A percentile compares a stretch with the other conserved stretches of the same genome.
Conservation (phyloP, 2,888 invertebrate species). For the Chymomyza caudatula region DNA sequence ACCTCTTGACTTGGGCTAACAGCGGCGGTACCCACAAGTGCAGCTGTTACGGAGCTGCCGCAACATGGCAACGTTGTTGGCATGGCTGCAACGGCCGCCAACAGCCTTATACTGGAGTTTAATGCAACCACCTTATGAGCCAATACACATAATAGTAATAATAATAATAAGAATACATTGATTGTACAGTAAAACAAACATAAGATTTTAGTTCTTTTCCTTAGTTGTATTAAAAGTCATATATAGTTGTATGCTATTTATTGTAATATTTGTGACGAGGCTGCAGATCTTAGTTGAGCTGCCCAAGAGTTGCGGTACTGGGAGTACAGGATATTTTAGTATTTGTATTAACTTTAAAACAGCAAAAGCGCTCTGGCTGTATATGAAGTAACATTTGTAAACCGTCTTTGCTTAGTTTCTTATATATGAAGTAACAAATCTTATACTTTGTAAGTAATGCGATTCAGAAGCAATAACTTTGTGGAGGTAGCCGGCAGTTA, state of each 20-base stretch:
- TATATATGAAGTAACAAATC: no score
- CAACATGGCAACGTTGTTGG: slow-evolving; percentile 14
- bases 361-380: no score
- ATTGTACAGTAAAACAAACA: slow-evolving; percentile 49
- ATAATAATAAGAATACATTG: slow-evolving; percentile 18
- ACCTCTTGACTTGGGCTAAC: slow-evolving; percentile 78
- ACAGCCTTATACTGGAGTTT: slow-evolving; percentile 72
- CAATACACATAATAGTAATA: background rate
- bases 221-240: slow-evolving; percentile 11
- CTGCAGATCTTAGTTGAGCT: background rate
- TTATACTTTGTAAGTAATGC: no score
- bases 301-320: no score
- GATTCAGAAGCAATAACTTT: no score
- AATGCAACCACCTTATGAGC: slow-evolving; percentile 70
- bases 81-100: slow-evolving; percentile 36
- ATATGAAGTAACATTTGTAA: no score
- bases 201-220: background rate
- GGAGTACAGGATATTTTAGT: no score
- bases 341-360: no score
- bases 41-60: slow-evolving; percentile 27
- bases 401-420: no score
- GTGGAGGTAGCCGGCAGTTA: no score
- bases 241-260: background rate
- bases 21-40: slow-evolving; percentile 13
- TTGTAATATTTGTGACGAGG: background rate